phyloP scores from a whole-genome alignment of 2,113 vertebrate genomes.

The Tichodroma muraria region DNA sequence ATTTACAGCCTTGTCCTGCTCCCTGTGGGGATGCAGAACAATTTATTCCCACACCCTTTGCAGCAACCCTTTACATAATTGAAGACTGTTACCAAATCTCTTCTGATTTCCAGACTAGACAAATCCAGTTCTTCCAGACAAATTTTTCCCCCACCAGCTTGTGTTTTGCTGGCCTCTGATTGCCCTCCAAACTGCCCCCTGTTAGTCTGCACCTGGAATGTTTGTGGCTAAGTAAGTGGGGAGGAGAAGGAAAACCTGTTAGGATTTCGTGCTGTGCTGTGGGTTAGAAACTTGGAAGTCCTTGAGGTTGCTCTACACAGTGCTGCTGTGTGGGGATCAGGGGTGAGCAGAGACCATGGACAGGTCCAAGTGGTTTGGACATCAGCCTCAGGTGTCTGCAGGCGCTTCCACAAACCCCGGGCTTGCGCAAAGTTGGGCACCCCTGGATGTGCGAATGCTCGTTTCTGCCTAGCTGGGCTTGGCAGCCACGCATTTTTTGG shows the following conservation, averaged over 20 bases:
- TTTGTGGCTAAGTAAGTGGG: neutral
- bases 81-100: neutral
- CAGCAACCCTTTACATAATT: neutral
- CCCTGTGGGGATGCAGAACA: neutral
- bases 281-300: neutral
- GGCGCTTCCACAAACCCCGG: neutral
- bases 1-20: constrained; percentile 13
- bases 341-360: neutral
- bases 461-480: neutral
- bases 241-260: neutral
- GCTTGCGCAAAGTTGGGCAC: accelerated
- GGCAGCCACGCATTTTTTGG: neutral
- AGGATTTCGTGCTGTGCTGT: neutral
- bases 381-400: accelerated
- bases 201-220: neutral
- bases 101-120: neutral
- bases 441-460: neutral
- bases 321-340: neutral
- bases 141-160: too few species aligned
- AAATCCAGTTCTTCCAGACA: neutral
- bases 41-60: neutral
- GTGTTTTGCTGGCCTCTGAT: neutral
- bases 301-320: neutral
- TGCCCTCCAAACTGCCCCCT: neutral
- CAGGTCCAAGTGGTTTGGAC: neutral